phyloP scores from a whole-genome alignment of 2,113 vertebrate genomes.

The Poeciliopsis retropinna region DNA sequence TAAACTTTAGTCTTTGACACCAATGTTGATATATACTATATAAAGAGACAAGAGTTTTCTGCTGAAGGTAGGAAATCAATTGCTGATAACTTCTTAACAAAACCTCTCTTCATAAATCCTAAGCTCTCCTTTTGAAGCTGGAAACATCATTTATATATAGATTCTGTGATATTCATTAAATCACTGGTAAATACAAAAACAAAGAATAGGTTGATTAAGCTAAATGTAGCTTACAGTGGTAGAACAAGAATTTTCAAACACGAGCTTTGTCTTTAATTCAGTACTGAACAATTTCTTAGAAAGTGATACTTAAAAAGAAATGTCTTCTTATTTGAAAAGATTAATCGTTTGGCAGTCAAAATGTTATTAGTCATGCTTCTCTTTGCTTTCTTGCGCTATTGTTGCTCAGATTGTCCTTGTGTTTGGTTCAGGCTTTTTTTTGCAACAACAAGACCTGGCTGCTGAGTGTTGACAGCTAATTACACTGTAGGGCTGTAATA shows the following conservation, averaged over 20 bases:
- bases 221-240: background rate
- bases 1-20: background rate
- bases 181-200: too few species aligned
- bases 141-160: too few species aligned
- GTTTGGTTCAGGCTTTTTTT: constrained; percentile 12
- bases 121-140: too few species aligned
- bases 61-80: too few species aligned
- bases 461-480: constrained; percentile 64
- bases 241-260: background rate
- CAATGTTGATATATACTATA: background rate
- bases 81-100: too few species aligned
- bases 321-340: background rate
- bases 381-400: constrained; percentile 17
- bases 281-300: background rate
- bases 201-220: too few species aligned
- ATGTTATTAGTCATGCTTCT: constrained; percentile 19
- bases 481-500: constrained; percentile 50
- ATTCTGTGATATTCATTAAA: too few species aligned
- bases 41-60: background rate
- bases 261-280: background rate
- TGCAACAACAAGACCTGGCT: constrained; percentile 42
- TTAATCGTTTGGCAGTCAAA: background rate
- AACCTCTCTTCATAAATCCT: too few species aligned
- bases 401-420: constrained; percentile 20
- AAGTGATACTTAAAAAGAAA: background rate